Evolutionary conservation across 2,797 vertebrate genomes (phyloP).

Genomic region (Poeciliopsis turneri): DNA sequence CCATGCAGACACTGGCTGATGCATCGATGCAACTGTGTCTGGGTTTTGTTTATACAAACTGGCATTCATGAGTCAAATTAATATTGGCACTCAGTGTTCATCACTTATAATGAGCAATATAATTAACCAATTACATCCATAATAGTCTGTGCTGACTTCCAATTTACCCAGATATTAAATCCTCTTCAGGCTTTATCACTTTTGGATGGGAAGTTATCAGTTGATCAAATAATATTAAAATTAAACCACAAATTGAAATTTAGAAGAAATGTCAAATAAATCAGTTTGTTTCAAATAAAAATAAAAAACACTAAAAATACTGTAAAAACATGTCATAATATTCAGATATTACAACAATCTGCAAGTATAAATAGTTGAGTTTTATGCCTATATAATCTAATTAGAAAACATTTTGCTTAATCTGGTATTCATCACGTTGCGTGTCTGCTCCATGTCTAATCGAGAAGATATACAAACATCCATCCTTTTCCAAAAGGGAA

Average conservation of each 20-base stretch:
- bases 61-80: constrained; percentile 73
- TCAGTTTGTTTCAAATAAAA: constrained; percentile 12
- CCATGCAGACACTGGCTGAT: constrained; percentile 19
- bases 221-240: constrained; percentile 42
- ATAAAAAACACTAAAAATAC: background rate
- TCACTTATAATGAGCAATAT: constrained; percentile 72
- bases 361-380: constrained; percentile 8
- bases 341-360: constrained; percentile 1
- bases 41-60: constrained; percentile 61
- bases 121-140: constrained; percentile 73
- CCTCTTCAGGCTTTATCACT: constrained; percentile 38
- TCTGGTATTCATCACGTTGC: constrained; percentile 54
- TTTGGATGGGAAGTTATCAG: constrained; percentile 40
- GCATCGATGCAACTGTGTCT: constrained; percentile 32
- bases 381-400: constrained; percentile 6
- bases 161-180: constrained; percentile 63
- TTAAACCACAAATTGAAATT: constrained; percentile 22
- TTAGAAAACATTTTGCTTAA: constrained; percentile 46
- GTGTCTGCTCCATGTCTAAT: constrained; percentile 59
- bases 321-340: background rate
- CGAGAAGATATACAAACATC: constrained; percentile 47
- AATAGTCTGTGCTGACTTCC: constrained; percentile 66
- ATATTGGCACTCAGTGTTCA: constrained; percentile 71
- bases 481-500: constrained; percentile 26
- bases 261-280: background rate